phyloP scores from a whole-genome alignment of 2,888 invertebrate species.

The Andrena trimmerana region DNA sequence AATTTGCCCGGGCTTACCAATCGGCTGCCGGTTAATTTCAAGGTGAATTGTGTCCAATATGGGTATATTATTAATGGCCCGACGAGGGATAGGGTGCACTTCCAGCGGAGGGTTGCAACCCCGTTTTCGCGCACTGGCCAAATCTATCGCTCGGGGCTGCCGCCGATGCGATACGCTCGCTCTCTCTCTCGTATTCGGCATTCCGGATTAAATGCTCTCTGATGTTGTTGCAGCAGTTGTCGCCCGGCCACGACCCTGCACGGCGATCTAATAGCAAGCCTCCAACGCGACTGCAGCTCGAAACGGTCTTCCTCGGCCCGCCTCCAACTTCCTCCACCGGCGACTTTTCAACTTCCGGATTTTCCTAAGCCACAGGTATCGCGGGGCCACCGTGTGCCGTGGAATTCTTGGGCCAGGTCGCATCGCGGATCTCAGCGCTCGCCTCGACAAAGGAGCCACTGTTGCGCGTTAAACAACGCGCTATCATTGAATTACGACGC shows the following conservation, averaged over 20 bases:
- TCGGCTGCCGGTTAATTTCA: slow-evolving; percentile 85
- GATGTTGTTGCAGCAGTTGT: slow-evolving; percentile 60
- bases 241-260: slow-evolving; percentile 8
- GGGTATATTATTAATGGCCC: slow-evolving; percentile 85
- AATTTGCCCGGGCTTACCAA: slow-evolving; percentile 85
- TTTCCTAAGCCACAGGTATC: not conserved
- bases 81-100: slow-evolving; percentile 80
- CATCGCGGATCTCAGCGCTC: slow-evolving; percentile 41
- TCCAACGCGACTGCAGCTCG: too few species aligned
- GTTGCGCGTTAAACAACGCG: slow-evolving; percentile 61
- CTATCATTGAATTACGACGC: slow-evolving; percentile 80
- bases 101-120: slow-evolving; percentile 82
- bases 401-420: slow-evolving; percentile 27
- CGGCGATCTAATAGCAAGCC: slow-evolving; percentile 8
- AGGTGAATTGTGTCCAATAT: slow-evolving; percentile 86
- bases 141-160: slow-evolving; percentile 82
- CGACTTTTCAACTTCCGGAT: slow-evolving; percentile 49
- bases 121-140: slow-evolving; percentile 83
- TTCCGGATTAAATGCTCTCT: slow-evolving; percentile 76
- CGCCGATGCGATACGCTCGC: slow-evolving; percentile 50
- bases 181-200: slow-evolving; percentile 65
- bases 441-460: slow-evolving; percentile 71
- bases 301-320: not conserved
- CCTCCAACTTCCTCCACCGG: not conserved
- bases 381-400: not conserved